Percentiles rank a stretch among this genome's conserved stretches.
Evolutionary conservation across 2,797 vertebrate species (phyloP).

Genomic region (Lerista edwardsae): DNA sequence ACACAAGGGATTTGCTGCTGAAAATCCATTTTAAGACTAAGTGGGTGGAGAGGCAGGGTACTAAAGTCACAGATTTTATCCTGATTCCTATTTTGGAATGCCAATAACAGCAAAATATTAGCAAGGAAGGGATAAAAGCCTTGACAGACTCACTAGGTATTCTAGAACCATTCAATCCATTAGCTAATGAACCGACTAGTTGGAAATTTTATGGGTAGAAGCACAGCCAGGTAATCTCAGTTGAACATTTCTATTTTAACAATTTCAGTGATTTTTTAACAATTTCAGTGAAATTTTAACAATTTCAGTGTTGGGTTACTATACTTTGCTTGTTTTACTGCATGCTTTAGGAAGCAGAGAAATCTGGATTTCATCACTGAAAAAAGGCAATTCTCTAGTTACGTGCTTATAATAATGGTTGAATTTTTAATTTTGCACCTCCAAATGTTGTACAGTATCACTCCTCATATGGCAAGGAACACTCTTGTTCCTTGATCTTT

Average conservation of each 20-base stretch:
- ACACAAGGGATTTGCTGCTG: constrained; percentile 40
- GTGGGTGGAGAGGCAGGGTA: constrained; percentile 36
- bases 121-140: constrained; percentile 1
- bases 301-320: neutral
- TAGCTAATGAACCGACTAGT: constrained; percentile 25
- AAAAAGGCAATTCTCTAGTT: neutral
- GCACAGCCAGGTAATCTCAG: constrained; percentile 21
- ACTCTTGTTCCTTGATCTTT: too few species aligned
- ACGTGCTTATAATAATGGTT: neutral
- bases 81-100: constrained; percentile 21
- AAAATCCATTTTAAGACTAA: constrained; percentile 59
- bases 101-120: constrained; percentile 38
- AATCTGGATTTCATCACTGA: neutral
- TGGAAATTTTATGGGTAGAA: neutral
- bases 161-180: constrained; percentile 7
- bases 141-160: constrained; percentile 20
- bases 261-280: neutral
- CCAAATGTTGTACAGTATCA: too few species aligned
- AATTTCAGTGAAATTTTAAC: neutral
- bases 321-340: neutral
- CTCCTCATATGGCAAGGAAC: too few species aligned
- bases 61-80: constrained; percentile 39
- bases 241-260: constrained; percentile 20
- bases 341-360: neutral
- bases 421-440: neutral